A percentile compares a stretch with the other conserved stretches of the same genome.
Conservation (phyloP, 64 coral and sea anemone species). For the Pocillopora verrucosa region DNA sequence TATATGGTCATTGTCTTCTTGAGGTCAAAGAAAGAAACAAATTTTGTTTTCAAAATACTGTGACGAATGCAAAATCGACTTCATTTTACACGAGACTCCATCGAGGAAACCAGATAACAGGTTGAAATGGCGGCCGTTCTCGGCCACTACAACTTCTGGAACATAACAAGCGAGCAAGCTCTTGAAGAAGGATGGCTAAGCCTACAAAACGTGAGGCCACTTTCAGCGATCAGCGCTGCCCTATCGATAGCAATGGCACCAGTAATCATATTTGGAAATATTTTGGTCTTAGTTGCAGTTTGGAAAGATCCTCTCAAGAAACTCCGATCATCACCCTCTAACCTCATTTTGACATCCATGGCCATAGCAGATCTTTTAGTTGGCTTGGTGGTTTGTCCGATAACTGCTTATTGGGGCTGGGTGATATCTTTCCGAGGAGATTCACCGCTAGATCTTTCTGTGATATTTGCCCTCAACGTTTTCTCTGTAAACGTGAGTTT, state of each 20-base stretch:
- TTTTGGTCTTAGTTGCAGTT: constrained; percentile 24
- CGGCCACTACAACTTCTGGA: constrained; percentile 6
- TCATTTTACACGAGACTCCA: too few species aligned
- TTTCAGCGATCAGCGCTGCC: not conserved
- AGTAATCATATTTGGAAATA: constrained; percentile 21
- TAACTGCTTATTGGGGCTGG: not conserved
- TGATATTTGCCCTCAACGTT: not conserved
- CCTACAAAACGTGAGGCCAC: not conserved
- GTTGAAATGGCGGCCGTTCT: not conserved
- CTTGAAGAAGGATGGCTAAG: constrained; percentile 2
- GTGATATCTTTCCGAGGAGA: not conserved
- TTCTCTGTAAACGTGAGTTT: constrained; percentile 11
- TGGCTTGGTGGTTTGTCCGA: constrained; percentile 14
- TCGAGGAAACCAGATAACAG: not conserved
- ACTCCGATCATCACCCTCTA: constrained; percentile 46
- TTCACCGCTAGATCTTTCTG: not conserved
- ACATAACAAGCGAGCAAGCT: constrained; percentile 15
- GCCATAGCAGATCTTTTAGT: constrained; percentile 28
- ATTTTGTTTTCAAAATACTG: too few species aligned
- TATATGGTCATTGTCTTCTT: too few species aligned
- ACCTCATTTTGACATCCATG: constrained; percentile 40
- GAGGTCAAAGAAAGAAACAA: too few species aligned
- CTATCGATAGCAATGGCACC: constrained; percentile 15
- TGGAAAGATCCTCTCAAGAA: constrained; percentile 54
- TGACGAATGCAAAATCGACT: too few species aligned